Conservation (phyloP, 2,888 invertebrate species). For the Steinernema scapterisci region DNA sequence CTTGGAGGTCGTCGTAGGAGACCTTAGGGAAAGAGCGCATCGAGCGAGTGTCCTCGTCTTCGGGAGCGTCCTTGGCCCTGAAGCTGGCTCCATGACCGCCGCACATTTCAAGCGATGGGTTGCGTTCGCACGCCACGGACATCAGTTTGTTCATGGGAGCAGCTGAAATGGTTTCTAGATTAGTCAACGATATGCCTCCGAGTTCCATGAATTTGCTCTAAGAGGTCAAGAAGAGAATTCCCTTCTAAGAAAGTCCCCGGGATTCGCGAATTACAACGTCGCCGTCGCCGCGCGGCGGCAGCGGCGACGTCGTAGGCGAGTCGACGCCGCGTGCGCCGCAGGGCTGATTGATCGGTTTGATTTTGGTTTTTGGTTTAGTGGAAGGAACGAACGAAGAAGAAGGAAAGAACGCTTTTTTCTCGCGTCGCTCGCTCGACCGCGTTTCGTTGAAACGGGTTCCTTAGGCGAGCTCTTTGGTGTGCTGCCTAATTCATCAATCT, state of each 20-base stretch:
- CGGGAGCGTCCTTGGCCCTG: conserved; percentile 37
- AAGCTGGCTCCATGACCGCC: neutral
- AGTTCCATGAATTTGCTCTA: neutral
- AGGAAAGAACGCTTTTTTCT: neutral
- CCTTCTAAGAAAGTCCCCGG: neutral
- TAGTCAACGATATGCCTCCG: neutral
- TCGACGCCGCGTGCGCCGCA: neutral
- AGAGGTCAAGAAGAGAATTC: neutral
- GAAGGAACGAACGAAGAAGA: neutral
- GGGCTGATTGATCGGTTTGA: conserved; percentile 15
- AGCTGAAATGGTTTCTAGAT: conserved; percentile 14
- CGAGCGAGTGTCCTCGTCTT: conserved; percentile 36
- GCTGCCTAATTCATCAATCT: neutral
- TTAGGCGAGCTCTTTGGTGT: neutral
- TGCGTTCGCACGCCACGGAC: conserved; percentile 26
- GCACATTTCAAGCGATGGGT: conserved; percentile 26
- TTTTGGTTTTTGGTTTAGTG: conserved; percentile 25
- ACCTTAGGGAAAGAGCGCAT: conserved; percentile 39
- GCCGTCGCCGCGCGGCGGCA: conserved; percentile 4
- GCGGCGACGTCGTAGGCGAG: neutral
- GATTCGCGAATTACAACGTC: conserved; percentile 19
- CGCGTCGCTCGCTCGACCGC: neutral
- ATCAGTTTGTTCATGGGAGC: conserved; percentile 25
- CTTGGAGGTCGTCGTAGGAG: conserved; percentile 36
- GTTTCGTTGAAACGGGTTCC: conserved; percentile 20